phyloP scores from a whole-genome alignment of 2,888 invertebrate genomes.

The Watsonalla cultraria region DNA sequence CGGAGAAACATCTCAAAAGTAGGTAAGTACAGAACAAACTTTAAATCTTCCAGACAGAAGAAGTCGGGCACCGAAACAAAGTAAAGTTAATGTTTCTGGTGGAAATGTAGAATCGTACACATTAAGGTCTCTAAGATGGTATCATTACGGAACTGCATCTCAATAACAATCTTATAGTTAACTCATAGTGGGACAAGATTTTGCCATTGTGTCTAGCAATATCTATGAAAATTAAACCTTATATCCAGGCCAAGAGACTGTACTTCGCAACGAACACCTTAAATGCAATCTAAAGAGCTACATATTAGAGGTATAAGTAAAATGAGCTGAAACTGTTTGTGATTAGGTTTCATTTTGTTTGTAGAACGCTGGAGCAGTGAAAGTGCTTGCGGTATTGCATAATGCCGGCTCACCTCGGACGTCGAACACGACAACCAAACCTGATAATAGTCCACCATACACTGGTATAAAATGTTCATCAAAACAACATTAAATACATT shows the following conservation, averaged over 20 bases:
- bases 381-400: conserved; percentile 62
- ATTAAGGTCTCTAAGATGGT: neutral
- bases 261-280: conserved; percentile 5
- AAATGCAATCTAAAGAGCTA: conserved; percentile 20
- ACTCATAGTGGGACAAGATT: conserved; percentile 9
- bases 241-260: conserved; percentile 7
- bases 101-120: too few relatives aligned
- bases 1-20: too few relatives aligned
- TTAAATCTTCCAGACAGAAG: too few relatives aligned
- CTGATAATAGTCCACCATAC: conserved; percentile 30
- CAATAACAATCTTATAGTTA: conserved; percentile 18
- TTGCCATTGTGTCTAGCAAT: neutral
- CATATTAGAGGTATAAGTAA: conserved; percentile 4
- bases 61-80: too few relatives aligned
- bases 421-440: conserved; percentile 22
- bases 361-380: conserved; percentile 46
- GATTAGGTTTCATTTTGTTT: conserved; percentile 36
- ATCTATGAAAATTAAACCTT: conserved; percentile 7
- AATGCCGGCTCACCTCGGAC: conserved; percentile 56
- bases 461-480: conserved; percentile 15
- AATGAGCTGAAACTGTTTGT: conserved; percentile 5
- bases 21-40: too few relatives aligned
- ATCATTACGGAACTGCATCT: conserved; percentile 28
- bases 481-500: conserved; percentile 1
- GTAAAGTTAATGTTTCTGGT: too few relatives aligned